Evolutionary conservation across 2,888 invertebrate species (phyloP).

Genomic region (Gisinianus flammeolus): DNA sequence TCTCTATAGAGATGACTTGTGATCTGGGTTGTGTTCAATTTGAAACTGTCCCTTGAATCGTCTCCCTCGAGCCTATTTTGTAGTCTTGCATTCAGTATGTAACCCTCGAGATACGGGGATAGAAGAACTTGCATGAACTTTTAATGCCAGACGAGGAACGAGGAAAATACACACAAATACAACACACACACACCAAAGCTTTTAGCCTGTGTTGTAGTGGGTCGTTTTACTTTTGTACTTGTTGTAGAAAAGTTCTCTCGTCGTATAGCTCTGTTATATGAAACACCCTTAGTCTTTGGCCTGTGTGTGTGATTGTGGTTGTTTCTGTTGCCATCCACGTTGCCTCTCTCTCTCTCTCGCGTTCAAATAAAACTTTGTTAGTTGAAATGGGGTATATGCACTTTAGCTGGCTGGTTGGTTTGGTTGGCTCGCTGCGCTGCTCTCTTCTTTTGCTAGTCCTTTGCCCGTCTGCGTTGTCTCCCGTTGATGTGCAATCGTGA

Average conservation of each 20-base stretch:
- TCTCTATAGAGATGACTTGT: slow-evolving; percentile 6
- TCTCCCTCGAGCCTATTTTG: slow-evolving; percentile 52
- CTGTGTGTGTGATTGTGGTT: neutral
- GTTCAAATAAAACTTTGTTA: neutral
- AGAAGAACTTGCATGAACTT: neutral
- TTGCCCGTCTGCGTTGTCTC: neutral
- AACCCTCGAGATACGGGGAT: neutral
- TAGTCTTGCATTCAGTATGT: slow-evolving; percentile 9
- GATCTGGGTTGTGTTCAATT: slow-evolving; percentile 42
- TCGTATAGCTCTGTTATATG: neutral
- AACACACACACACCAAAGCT: neutral
- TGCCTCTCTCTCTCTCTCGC: neutral
- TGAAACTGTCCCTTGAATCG: slow-evolving; percentile 55
- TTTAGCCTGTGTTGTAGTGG: neutral
- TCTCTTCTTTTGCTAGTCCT: neutral
- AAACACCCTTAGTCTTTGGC: neutral
- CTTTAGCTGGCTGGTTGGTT: neutral
- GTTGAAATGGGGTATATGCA: neutral
- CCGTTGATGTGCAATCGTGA: neutral
- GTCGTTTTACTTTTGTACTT: neutral
- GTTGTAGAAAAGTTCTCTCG: neutral
- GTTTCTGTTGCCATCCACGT: neutral
- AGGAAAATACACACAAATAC: neutral
- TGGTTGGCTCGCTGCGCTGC: neutral
- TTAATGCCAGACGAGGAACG: neutral